Evolutionary conservation across 2,888 invertebrate genomes (phyloP).

Genomic region (Sylvicola fuscatus): DNA sequence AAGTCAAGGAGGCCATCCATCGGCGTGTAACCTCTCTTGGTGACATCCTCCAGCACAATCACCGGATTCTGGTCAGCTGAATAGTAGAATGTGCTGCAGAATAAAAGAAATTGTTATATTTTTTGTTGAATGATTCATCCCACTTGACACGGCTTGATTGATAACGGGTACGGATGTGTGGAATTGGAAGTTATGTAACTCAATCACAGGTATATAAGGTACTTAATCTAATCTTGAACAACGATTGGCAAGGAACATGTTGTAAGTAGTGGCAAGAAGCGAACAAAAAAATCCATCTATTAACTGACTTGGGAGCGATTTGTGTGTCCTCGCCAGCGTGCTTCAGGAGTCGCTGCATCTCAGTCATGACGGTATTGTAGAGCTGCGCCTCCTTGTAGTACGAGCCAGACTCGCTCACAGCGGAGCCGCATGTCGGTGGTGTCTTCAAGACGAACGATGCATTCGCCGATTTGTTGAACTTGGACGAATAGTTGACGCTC

Average conservation of each 20-base stretch:
- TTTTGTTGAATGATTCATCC: not conserved
- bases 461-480: not conserved
- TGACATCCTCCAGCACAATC: slow-evolving; percentile 27
- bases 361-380: slow-evolving; percentile 8
- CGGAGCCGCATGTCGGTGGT: not conserved
- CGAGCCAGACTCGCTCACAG: slow-evolving; percentile 3
- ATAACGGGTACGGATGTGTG: too few relatives aligned
- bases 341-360: slow-evolving; percentile 6
- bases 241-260: too few relatives aligned
- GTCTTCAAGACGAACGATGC: slow-evolving; percentile 2
- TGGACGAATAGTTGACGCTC: slow-evolving; percentile 4
- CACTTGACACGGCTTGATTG: not conserved
- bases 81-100: slow-evolving; percentile 6
- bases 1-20: slow-evolving; percentile 24
- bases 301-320: slow-evolving; percentile 7
- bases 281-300: too few relatives aligned
- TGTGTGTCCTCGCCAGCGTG: slow-evolving; percentile 3
- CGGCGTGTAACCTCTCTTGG: slow-evolving; percentile 25
- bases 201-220: not conserved
- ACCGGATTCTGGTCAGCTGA: slow-evolving; percentile 7
- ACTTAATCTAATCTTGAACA: too few relatives aligned
- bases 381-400: slow-evolving; percentile 9
- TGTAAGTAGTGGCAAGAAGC: too few relatives aligned
- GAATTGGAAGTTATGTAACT: not conserved
- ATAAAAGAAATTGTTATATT: not conserved